These are phyloP conservation scores for Gonioctena quinquepunctata DNA, from an alignment of 1,140 invertebrate genomes.

Conservation along the genomic window DNA sequence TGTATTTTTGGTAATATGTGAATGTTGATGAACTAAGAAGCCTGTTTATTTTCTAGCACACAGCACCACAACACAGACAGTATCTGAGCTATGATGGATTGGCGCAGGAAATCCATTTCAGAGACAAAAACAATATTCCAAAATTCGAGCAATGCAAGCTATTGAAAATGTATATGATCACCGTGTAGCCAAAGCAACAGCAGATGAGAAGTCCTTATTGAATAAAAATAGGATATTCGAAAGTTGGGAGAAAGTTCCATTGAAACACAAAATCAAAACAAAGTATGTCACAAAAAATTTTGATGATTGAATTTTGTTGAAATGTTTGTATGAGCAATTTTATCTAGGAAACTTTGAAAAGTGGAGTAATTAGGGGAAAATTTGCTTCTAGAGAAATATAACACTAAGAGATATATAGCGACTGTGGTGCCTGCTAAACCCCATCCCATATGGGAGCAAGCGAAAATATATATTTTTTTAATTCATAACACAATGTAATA, in stretches of 20 bases:
- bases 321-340: too few relatives aligned
- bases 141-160: slow-evolving; percentile 72
- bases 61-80: slow-evolving; percentile 85
- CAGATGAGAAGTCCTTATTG: slow-evolving; percentile 70
- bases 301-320: too few relatives aligned
- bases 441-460: too few relatives aligned
- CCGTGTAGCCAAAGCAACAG: slow-evolving; percentile 68
- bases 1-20: too few relatives aligned
- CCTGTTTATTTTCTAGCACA: slow-evolving; percentile 65
- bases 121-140: slow-evolving; percentile 74
- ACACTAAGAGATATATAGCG: too few relatives aligned
- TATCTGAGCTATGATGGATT: slow-evolving; percentile 80
- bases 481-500: too few relatives aligned
- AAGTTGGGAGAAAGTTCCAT: slow-evolving; percentile 55
- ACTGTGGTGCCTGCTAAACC: too few relatives aligned
- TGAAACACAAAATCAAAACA: slow-evolving; percentile 76
- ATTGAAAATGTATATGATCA: slow-evolving; percentile 77
- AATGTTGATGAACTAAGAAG: background rate
- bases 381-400: too few relatives aligned
- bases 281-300: slow-evolving; percentile 57
- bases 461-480: too few relatives aligned
- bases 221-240: slow-evolving; percentile 58
- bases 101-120: slow-evolving; percentile 78
- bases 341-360: too few relatives aligned
- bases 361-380: too few relatives aligned